Conservation (phyloP, 1,140 invertebrate genomes). For the Portunus trituberculatus region DNA sequence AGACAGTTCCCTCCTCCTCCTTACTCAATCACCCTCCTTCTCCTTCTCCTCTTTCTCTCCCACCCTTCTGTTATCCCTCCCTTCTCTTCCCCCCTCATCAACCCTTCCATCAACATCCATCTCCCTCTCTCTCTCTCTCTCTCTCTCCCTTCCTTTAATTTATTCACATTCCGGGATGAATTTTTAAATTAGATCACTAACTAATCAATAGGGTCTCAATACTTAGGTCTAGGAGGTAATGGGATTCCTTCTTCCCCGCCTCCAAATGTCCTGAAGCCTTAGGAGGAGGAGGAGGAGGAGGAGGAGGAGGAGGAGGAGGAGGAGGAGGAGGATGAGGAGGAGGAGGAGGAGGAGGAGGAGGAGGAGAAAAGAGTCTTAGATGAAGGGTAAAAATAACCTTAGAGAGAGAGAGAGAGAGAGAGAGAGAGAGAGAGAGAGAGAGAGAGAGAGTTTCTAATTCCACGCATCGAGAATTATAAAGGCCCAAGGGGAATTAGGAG, state of each 20-base stretch:
- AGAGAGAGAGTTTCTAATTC: conserved; percentile 22
- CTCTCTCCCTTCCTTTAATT: conserved; percentile 45
- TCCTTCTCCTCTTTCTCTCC: not conserved
- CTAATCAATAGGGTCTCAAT: conserved; percentile 71
- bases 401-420: conserved; percentile 40
- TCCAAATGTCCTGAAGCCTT: not conserved
- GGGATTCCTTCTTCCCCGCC: conserved; percentile 1
- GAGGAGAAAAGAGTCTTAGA: too few relatives aligned
- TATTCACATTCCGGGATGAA: conserved; percentile 65
- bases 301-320: not conserved
- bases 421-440: conserved; percentile 43
- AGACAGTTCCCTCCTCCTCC: conserved; percentile 12
- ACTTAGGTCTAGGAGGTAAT: conserved; percentile 25
- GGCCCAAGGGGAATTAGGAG: not conserved
- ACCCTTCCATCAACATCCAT: not conserved
- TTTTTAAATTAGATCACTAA: conserved; percentile 72
- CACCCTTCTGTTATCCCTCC: not conserved
- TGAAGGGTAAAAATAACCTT: not conserved
- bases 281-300: too few relatives aligned
- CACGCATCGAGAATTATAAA: conserved; percentile 22
- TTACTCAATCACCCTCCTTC: not conserved
- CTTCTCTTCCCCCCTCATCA: not conserved
- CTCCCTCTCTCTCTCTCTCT: not conserved
- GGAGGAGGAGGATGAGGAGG: not conserved
- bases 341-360: not conserved